Conservation (phyloP, 2,797 vertebrate species). For the Chaunax sp. region DNA sequence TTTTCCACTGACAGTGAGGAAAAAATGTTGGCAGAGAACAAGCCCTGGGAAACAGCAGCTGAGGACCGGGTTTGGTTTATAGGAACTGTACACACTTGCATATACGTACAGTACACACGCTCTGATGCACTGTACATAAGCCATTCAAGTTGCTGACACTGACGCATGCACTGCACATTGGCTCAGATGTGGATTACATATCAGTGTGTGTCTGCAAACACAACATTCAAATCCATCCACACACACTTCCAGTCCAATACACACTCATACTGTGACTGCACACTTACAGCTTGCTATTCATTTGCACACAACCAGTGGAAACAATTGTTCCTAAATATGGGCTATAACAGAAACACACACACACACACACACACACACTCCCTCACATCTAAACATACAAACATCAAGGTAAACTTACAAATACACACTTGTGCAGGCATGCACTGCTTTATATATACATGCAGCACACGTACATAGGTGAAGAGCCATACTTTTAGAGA, state of each 20-base stretch:
- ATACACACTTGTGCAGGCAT: too few species aligned
- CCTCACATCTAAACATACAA: too few species aligned
- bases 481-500: neutral
- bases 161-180: constrained; percentile 1
- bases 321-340: neutral
- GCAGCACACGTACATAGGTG: neutral
- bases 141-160: constrained; percentile 6
- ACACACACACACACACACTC: too few species aligned
- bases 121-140: neutral
- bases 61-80: constrained; percentile 46
- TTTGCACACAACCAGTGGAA: neutral
- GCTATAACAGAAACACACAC: neutral
- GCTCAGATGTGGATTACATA: neutral
- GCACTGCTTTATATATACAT: too few species aligned
- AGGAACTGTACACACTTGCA: constrained; percentile 13
- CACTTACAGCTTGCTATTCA: too few species aligned
- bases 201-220: neutral
- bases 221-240: neutral
- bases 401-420: too few species aligned
- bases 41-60: constrained; percentile 60
- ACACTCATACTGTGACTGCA: neutral
- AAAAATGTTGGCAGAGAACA: constrained; percentile 45
- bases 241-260: neutral
- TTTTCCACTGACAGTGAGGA: constrained; percentile 70
- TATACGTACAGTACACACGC: neutral